A percentile compares a stretch with the other conserved stretches of the same genome.
Conservation (phyloP, 2,888 invertebrate genomes). For the Daptonema setosum region DNA sequence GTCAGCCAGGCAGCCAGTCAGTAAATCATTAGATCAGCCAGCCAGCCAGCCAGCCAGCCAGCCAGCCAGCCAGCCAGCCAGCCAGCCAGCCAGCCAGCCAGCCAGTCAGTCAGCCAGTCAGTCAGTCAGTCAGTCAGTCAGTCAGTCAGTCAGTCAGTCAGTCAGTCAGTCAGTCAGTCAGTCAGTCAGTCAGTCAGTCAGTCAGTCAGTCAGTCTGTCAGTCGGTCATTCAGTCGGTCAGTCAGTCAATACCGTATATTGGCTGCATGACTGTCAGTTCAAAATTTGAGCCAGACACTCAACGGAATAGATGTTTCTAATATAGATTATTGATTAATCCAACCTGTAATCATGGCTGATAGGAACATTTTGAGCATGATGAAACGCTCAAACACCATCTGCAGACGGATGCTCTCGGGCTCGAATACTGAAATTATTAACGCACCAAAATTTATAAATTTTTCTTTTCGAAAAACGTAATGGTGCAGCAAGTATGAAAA, state of each 20-base stretch:
- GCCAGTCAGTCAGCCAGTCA: no score
- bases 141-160: no score
- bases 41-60: no score
- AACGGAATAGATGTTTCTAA: background rate
- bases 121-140: no score
- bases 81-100: no score
- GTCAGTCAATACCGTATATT: background rate
- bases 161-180: no score
- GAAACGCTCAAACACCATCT: conserved; percentile 3
- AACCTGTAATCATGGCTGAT: background rate
- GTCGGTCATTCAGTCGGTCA: background rate
- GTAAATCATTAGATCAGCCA: background rate
- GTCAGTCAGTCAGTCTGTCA: no score
- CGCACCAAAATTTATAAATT: no score
- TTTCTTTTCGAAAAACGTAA: background rate
- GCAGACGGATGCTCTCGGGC: background rate
- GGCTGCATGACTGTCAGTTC: background rate
- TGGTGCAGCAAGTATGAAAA: no score
- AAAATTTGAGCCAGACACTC: background rate
- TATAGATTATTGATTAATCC: background rate
- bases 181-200: no score
- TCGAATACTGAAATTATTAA: conserved; percentile 3
- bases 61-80: no score
- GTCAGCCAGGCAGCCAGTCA: background rate
- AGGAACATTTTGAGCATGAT: conserved; percentile 5